Conservation (phyloP, 1,140 invertebrate genomes). For the Melitaea cinxia region DNA sequence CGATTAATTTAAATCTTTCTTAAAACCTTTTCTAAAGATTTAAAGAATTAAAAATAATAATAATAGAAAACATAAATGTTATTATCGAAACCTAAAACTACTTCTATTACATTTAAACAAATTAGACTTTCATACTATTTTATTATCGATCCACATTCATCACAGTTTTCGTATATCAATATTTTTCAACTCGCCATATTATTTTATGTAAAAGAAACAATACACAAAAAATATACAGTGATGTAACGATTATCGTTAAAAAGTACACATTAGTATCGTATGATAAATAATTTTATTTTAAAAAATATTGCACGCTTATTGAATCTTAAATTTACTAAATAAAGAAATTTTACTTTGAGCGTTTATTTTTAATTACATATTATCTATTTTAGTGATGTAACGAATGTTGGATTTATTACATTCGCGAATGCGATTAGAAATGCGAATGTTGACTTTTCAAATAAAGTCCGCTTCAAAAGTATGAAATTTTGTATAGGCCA, state of each 20-base stretch:
- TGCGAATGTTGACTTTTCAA: too few species aligned
- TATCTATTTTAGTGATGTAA: neutral
- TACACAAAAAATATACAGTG: constrained; percentile 6
- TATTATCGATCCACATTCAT: constrained; percentile 75
- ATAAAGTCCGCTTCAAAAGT: too few species aligned
- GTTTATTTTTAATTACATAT: neutral
- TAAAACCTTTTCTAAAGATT: too few species aligned
- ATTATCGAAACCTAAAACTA: too few species aligned
- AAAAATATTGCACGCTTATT: constrained; percentile 3
- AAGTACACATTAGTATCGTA: neutral
- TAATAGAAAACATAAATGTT: neutral
- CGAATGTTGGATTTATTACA: too few species aligned
- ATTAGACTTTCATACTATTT: constrained; percentile 44
- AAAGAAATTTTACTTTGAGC: constrained; percentile 8
- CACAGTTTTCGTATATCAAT: constrained; percentile 67
- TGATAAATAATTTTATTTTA: neutral
- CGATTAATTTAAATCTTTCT: too few species aligned
- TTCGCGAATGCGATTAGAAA: too few species aligned
- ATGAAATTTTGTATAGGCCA: too few species aligned
- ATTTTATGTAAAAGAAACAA: constrained; percentile 24
- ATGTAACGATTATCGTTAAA: constrained; percentile 1
- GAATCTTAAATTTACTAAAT: constrained; percentile 5
- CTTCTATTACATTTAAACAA: too few species aligned
- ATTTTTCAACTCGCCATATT: constrained; percentile 21
- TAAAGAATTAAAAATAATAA: neutral